phyloP scores from a whole-genome alignment of 2,113 vertebrate genomes.

The Oryzias celebensis region DNA sequence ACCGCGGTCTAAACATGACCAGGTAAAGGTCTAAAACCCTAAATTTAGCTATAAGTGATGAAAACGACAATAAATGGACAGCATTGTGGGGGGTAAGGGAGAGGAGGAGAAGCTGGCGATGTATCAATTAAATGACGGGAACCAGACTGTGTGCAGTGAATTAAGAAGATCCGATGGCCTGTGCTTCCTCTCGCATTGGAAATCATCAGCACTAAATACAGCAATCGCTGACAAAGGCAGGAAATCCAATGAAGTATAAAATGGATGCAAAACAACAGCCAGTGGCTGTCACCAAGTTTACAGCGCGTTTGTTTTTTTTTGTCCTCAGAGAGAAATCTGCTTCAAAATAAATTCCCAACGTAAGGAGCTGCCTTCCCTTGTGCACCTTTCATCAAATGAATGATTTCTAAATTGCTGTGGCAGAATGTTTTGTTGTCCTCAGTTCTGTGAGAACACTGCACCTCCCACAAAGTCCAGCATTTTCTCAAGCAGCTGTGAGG shows the following conservation, averaged over 20 bases:
- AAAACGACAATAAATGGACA: conserved; percentile 60
- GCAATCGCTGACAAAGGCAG: conserved; percentile 55
- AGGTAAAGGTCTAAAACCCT: conserved; percentile 45
- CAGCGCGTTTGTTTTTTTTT: conserved; percentile 11
- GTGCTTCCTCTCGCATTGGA: conserved; percentile 57
- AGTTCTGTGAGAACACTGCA: conserved; percentile 37
- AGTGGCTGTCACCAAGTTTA: conserved; percentile 54
- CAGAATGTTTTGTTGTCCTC: conserved; percentile 50
- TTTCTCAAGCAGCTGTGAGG: conserved; percentile 51
- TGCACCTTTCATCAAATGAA: conserved; percentile 50
- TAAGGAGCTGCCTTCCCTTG: conserved; percentile 24
- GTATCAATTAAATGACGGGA: conserved; percentile 64
- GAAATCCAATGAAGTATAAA: conserved; percentile 61
- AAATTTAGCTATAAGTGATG: conserved; percentile 47
- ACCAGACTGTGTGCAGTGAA: conserved; percentile 51
- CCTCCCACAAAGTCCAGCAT: conserved; percentile 46
- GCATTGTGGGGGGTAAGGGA: conserved; percentile 30
- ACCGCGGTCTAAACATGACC: conserved; percentile 51
- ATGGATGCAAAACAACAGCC: conserved; percentile 53
- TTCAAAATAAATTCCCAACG: conserved; percentile 33
- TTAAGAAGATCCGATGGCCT: conserved; percentile 60
- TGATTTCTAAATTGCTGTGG: conserved; percentile 49
- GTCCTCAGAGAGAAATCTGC: conserved; percentile 33
- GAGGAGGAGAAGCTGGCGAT: conserved; percentile 33
- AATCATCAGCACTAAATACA: conserved; percentile 70